Evolutionary conservation across 2,888 invertebrate genomes (phyloP).

Genomic region (Sturmia bella): DNA sequence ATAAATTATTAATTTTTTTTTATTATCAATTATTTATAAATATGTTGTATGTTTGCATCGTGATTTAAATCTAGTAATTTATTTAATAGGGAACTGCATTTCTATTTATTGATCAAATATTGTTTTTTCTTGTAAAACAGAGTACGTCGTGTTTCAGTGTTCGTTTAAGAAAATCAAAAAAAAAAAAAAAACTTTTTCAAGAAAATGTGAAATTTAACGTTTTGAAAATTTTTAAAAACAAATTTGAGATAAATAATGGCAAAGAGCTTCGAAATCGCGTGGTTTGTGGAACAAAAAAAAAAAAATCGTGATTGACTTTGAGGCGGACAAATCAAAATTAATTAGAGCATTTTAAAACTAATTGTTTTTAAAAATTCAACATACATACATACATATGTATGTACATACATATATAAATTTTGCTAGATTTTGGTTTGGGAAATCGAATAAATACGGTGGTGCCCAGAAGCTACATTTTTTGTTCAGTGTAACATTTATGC

Average conservation of each 20-base stretch:
- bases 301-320: not conserved
- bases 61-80: constrained; percentile 46
- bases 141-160: constrained; percentile 42
- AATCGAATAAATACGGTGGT: no score
- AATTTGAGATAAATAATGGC: not conserved
- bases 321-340: no score
- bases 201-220: constrained; percentile 39
- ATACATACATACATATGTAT: no score
- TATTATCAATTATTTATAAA: constrained; percentile 39
- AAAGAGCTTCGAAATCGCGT: no score
- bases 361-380: no score
- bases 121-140: constrained; percentile 47
- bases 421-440: no score
- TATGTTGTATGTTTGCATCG: constrained; percentile 28
- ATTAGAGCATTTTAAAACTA: no score
- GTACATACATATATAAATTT: no score
- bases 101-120: constrained; percentile 57
- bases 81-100: constrained; percentile 66
- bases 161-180: constrained; percentile 1
- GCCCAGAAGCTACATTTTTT: no score
- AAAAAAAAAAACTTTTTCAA: not conserved
- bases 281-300: not conserved
- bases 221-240: constrained; percentile 9
- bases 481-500: no score
- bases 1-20: constrained; percentile 47